Conservation (phyloP, 1,140 invertebrate species). For the Heliothis subflexa region DNA sequence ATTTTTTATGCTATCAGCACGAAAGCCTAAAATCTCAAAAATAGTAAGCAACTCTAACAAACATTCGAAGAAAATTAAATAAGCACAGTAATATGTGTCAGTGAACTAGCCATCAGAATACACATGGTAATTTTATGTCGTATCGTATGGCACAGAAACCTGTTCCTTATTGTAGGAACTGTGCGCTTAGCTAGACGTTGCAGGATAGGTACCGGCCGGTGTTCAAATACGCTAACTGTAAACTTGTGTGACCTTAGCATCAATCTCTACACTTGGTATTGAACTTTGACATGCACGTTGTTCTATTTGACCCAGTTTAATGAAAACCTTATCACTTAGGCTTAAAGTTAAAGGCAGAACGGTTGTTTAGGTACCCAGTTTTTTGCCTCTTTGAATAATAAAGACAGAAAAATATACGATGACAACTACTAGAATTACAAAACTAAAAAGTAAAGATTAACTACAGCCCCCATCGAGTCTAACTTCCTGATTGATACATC, state of each 20-base stretch:
- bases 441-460: too few species aligned
- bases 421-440: too few species aligned
- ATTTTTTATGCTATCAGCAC: too few species aligned
- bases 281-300: slow-evolving; percentile 44
- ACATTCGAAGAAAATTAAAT: slow-evolving; percentile 23
- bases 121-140: slow-evolving; percentile 53
- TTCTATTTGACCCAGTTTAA: not conserved
- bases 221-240: slow-evolving; percentile 27
- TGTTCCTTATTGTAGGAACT: slow-evolving; percentile 36
- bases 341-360: too few species aligned
- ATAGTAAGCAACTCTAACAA: not conserved
- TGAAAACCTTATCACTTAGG: too few species aligned
- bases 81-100: slow-evolving; percentile 54
- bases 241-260: slow-evolving; percentile 38
- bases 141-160: slow-evolving; percentile 44
- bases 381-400: too few species aligned
- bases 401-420: too few species aligned
- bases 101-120: slow-evolving; percentile 54
- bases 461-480: too few species aligned
- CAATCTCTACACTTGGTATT: slow-evolving; percentile 34
- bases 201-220: slow-evolving; percentile 6
- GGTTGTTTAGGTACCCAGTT: too few species aligned
- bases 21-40: not conserved
- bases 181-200: slow-evolving; percentile 13
- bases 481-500: too few species aligned